Base-by-base conservation (phyloP, 2,797 vertebrate species). In the Scleropages formosus region DNA sequence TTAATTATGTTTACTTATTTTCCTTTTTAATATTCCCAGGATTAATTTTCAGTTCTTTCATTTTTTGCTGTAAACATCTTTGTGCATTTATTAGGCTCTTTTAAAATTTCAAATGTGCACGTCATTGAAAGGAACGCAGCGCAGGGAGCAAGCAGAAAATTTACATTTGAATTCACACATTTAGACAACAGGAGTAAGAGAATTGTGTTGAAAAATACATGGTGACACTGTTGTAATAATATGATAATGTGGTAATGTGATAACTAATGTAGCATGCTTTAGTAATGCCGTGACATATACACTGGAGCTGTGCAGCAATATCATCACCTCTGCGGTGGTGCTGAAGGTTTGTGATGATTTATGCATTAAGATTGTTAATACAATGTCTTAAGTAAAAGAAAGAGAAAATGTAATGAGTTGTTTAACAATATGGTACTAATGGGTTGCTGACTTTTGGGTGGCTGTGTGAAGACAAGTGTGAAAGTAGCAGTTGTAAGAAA, bases 351-450 rank as follows among this genome's bases (percentile, higher is more conserved):
- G 13, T 56, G 47, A 53, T 56, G 51, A 58, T 47, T 70, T 70
- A 22, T 58, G 49, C 18, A 31, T 53, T 24, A 58, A 56, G 18
- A 51, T 47, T 70, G 24, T 27, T 51, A 70, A 27, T 70, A 56
- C 56, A 56, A 70, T 27, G 53, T 53, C 26, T 70, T 70, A 56
- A 69, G 47, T 69, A 69, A 69, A 69, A 47, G 67, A 69, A 49
- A 69, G n/a, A 67, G n/a, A 69, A 53, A 16, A 20, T 56, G 53
- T 56, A 56, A 56, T 12, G 53, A 56, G 11, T 12, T 18, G 53
- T 31, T 70, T 24, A 18, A 56, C 53, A 56, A 56, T 56, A 56
- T 56, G 53, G 11, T 18, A 12, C 11, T 56, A 56, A 56, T 39
- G 68, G 24, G 53, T 22, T 56, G 49, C 70, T 56, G 31, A 70